Conservation (phyloP, 2,113 vertebrate species). For the Pachypanchax playfairii region DNA sequence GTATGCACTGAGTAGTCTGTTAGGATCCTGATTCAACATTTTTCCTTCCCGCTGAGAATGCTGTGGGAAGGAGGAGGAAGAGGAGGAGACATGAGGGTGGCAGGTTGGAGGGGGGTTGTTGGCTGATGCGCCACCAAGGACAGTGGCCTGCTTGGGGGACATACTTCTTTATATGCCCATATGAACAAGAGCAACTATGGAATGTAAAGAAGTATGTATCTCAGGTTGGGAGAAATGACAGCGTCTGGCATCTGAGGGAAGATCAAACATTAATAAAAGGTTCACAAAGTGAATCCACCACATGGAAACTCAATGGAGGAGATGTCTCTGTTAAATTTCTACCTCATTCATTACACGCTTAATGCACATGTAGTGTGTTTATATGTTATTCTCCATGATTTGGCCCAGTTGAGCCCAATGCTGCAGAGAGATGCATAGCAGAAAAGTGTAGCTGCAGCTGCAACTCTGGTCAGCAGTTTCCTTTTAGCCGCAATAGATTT, state of each 20-base stretch:
- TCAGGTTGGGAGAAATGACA: slow-evolving; percentile 83
- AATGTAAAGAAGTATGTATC: slow-evolving; percentile 99
- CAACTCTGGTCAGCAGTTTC: slow-evolving; percentile 54
- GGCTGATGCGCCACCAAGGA: slow-evolving; percentile 71
- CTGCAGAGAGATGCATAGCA: slow-evolving; percentile 51
- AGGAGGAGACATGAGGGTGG: background rate
- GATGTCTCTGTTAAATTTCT: too few relatives aligned
- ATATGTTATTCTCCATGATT: background rate
- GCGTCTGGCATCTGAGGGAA: slow-evolving; percentile 53
- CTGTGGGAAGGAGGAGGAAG: background rate
- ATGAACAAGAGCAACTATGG: slow-evolving; percentile 97
- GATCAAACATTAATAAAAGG: background rate
- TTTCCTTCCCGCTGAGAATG: slow-evolving; percentile 30
- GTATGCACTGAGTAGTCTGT: slow-evolving; percentile 7
- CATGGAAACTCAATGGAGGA: slow-evolving; percentile 3
- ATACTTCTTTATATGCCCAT: slow-evolving; percentile 99
- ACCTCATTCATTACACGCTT: too few relatives aligned
- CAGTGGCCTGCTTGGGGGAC: slow-evolving; percentile 92
- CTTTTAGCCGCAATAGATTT: slow-evolving; percentile 30
- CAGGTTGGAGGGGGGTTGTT: background rate
- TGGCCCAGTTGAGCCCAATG: slow-evolving; percentile 46
- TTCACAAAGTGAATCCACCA: slow-evolving; percentile 9
- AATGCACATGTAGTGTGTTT: too few relatives aligned
- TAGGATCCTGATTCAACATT: slow-evolving; percentile 48
- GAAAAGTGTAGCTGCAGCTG: slow-evolving; percentile 46